Conservation (phyloP, 2,113 vertebrate species). For the Lanius ludovicianus region DNA sequence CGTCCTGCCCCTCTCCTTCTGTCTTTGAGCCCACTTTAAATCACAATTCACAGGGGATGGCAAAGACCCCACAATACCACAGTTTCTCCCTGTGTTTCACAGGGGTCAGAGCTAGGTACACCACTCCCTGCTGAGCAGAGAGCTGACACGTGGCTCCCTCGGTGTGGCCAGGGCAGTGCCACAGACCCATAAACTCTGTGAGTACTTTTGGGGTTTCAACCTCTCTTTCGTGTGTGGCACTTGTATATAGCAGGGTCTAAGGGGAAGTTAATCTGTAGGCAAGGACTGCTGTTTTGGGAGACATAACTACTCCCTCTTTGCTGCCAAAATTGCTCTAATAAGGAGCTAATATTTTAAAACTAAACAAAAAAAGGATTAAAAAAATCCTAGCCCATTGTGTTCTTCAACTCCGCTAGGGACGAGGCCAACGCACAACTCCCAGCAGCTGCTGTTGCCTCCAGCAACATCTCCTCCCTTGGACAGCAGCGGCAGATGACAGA, state of each 20-base stretch:
- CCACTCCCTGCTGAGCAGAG: accelerated
- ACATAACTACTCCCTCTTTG: not conserved
- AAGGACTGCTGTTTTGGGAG: not conserved
- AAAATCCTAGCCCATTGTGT: not conserved
- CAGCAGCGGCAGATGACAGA: not conserved
- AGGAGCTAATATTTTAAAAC: not conserved
- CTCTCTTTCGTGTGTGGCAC: not conserved
- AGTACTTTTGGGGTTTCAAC: not conserved
- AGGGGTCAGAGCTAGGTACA: not conserved
- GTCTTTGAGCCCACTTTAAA: not conserved
- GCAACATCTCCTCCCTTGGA: conserved; percentile 13
- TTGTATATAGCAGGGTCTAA: not conserved
- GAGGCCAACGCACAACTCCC: not conserved
- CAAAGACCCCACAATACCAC: not conserved
- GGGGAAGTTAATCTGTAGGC: not conserved
- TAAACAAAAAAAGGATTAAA: not conserved
- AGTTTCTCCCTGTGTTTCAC: not conserved
- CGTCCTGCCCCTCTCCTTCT: not conserved
- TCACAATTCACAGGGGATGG: not conserved
- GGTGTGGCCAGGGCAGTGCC: not conserved
- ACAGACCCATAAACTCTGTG: not conserved
- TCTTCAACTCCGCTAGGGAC: not conserved
- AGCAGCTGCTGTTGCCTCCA: conserved; percentile 18
- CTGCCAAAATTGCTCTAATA: not conserved
- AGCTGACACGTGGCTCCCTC: accelerated